Evolutionary conservation across 1,140 invertebrate genomes (phyloP), one percentile per base, ranked within the genome.

Genomic region (Dinoponera quadriceps): DNA sequence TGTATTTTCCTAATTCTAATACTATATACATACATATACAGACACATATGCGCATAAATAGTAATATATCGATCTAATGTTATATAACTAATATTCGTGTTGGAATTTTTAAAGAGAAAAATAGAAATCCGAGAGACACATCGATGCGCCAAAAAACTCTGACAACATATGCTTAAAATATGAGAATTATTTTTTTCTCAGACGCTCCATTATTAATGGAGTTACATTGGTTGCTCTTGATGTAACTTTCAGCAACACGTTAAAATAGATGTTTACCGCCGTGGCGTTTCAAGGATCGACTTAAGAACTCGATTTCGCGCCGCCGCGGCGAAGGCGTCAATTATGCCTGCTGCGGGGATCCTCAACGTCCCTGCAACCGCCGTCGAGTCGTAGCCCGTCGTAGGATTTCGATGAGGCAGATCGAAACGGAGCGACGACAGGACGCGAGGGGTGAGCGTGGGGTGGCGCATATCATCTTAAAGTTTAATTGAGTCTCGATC

Each of bases 401-500:
- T 49, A 69, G 69, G 69, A 71, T 82, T 73, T 74, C 78, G 78
- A 60, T 74, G 78, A 49, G 57, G 29, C 55, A 49, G 54, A 81
- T 81, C 77, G 68, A 82, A 68, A 29, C 59, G 49, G 27, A 55
- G 27, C 68, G 78, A 82, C 44, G 38, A 13, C 20, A 57, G 55
- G 29, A 14, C 55, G 38, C 38, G 38, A 9, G 9, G 38, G 7
- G 38, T 44, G 38, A 33, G 82, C 77, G 84, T 74, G 90, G 89
- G 85, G 86, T 93, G 90, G 92, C 95, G 95, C 95, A 96, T 96
- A 96, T 95, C 95, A 95, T 96, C 95, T 96, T 96, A 96, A 96
- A 96, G 95, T 96, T 96, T 96, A 96, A 96, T 96, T 95, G 95
- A 96, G 95, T 96, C 95, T 94, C 91, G 92, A 92, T 94, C 94